Evolutionary conservation across 92 coral and sea anemone genomes (phyloP).

Genomic region (Scolanthus callimorphus): DNA sequence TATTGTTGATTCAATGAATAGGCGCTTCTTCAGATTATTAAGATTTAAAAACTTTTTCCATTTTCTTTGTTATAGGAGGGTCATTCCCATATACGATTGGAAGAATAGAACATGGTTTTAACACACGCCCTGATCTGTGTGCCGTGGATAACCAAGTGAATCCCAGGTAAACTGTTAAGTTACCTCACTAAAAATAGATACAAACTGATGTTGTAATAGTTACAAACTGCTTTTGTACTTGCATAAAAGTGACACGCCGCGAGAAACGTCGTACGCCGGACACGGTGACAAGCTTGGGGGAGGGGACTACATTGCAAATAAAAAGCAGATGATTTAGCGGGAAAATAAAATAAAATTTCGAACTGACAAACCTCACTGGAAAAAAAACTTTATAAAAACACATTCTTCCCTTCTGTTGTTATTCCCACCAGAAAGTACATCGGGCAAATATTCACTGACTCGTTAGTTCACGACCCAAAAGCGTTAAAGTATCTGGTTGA

Average conservation of each 20-base stretch:
- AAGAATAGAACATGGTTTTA: constrained; percentile 91
- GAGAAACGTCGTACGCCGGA: no score
- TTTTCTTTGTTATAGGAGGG: constrained; percentile 55
- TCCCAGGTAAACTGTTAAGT: constrained; percentile 84
- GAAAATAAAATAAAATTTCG: no score
- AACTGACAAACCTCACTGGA: no score
- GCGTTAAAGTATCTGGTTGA: constrained; percentile 76
- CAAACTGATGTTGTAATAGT: neutral
- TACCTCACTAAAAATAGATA: no score
- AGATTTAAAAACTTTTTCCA: neutral
- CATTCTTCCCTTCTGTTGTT: neutral
- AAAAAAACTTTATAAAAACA: neutral
- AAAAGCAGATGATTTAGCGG: no score
- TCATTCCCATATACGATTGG: constrained; percentile 94
- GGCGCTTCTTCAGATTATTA: no score
- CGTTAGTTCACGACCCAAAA: constrained; percentile 79
- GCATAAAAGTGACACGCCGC: no score
- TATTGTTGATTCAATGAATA: no score
- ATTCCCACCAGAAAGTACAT: constrained; percentile 57
- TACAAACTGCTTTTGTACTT: no score
- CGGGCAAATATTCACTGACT: constrained; percentile 83
- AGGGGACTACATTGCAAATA: no score
- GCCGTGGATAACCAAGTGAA: constrained; percentile 72
- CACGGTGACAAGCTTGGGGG: no score
- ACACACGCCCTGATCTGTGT: constrained; percentile 95